Conservation (phyloP, 1,140 invertebrate species). For the Periplaneta americana region DNA sequence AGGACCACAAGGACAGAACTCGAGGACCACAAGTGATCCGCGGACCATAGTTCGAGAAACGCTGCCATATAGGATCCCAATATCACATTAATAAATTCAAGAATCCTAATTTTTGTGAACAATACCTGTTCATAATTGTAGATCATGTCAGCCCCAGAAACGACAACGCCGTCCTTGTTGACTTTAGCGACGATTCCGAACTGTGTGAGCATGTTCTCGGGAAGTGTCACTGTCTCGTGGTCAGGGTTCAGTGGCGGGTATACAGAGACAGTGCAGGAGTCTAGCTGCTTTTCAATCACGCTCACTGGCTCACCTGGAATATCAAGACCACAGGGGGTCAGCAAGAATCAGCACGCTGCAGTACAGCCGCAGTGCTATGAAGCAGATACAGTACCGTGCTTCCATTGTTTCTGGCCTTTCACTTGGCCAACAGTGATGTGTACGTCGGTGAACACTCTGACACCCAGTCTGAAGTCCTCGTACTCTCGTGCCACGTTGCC, state of each 20-base stretch:
- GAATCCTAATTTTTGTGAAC: no score
- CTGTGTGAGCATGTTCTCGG: constrained; percentile 64
- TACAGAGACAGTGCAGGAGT: constrained; percentile 86
- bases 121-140: constrained; percentile 78
- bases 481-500: constrained; percentile 79
- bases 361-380: no score
- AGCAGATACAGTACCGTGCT: constrained; percentile 29
- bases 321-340: not conserved
- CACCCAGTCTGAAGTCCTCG: constrained; percentile 75
- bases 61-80: no score
- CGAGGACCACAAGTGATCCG: no score
- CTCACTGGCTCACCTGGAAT: constrained; percentile 29
- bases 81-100: no score
- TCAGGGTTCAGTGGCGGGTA: constrained; percentile 92
- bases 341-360: no score
- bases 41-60: no score
- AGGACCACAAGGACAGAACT: no score
- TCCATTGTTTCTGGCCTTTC: constrained; percentile 31
- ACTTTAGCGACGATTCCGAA: constrained; percentile 71
- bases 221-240: constrained; percentile 79
- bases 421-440: constrained; percentile 54
- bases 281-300: constrained; percentile 52
- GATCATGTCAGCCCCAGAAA: constrained; percentile 78
- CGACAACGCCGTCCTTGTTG: constrained; percentile 75
- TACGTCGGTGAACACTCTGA: constrained; percentile 78